Evolutionary conservation across 2,113 vertebrate species (phyloP), one percentile per base, ranked within the genome.

Genomic region (Hucho hucho): DNA sequence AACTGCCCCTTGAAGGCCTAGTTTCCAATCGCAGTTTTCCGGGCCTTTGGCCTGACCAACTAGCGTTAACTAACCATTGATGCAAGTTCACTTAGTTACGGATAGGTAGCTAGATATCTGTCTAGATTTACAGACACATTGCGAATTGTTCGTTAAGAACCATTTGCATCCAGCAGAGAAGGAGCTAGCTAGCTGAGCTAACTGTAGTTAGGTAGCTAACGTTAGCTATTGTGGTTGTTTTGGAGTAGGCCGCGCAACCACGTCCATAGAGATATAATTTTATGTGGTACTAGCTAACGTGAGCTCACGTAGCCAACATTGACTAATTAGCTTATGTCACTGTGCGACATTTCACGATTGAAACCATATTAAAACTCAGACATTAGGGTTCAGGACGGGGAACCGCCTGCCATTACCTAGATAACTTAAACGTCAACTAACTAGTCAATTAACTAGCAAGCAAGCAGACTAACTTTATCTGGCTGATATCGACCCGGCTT

Each of bases 1-100:
- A 29, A 24, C 20, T 22, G 64, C 26, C 64, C 64, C 37, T 43
- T 69, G 74, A 65, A 77, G 90, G 92, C 91, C 89, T 65, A 78
- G 82, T 87, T 89, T 89, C 88, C 92, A 90, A 93, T 90, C 90
- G 92, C 76, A 86, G 91, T 90, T 89, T 70, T 87, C 89, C 59
- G 75, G 93, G 93, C 94, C 94, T 94, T 63, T 22, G 24, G 20
- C 22, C 4, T 65, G 64, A 22, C 26, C 64, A 28, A 65, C 25
- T 28, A 65, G 64, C 26, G 37, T 43, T 29, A 18, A 5, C 14
- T 65, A 65, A 65, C 64, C 28, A 16, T 18, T 16, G 49, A 53
- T 18, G 49, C 49, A 53, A 53, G 4, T 65, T 65, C 16, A 29
- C 14, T 65, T 18, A 2, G 28, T 14, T 65, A 16, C 14, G 16